phyloP scores from a whole-genome alignment of 2,113 vertebrate genomes.

The Sebastes fasciatus region DNA sequence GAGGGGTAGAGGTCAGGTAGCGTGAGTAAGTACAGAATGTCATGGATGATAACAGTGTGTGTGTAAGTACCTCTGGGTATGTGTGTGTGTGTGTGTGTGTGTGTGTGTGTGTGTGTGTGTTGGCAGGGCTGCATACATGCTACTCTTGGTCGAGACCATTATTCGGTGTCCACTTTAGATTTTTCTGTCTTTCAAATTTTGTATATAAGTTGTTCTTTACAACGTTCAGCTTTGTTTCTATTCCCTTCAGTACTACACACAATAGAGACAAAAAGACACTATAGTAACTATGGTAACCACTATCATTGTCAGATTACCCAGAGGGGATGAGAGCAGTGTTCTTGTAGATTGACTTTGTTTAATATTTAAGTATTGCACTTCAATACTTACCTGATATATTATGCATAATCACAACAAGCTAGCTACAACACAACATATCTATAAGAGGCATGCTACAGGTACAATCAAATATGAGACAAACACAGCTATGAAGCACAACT shows the following conservation, averaged over 20 bases:
- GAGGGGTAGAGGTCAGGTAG: constrained; percentile 3
- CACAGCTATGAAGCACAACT: constrained; percentile 35
- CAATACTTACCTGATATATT: constrained; percentile 51
- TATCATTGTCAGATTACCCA: neutral
- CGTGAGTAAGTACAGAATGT: neutral
- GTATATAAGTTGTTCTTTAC: neutral
- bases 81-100: neutral
- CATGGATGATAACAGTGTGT: neutral
- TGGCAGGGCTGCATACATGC: neutral
- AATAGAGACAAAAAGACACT: neutral
- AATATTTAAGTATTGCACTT: neutral
- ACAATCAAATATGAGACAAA: constrained; percentile 65
- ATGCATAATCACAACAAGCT: constrained; percentile 13
- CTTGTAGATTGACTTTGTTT: neutral
- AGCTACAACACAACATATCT: constrained; percentile 32
- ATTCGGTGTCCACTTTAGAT: neutral
- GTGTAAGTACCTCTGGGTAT: neutral
- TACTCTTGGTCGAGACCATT: neutral
- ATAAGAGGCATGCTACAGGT: constrained; percentile 83
- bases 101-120: neutral
- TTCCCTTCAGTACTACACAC: neutral
- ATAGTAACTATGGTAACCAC: neutral
- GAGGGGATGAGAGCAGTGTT: neutral
- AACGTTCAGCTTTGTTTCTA: neutral
- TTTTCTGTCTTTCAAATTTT: neutral